Conservation (phyloP, 64 coral and sea anemone genomes). For the Pocillopora verrucosa region DNA sequence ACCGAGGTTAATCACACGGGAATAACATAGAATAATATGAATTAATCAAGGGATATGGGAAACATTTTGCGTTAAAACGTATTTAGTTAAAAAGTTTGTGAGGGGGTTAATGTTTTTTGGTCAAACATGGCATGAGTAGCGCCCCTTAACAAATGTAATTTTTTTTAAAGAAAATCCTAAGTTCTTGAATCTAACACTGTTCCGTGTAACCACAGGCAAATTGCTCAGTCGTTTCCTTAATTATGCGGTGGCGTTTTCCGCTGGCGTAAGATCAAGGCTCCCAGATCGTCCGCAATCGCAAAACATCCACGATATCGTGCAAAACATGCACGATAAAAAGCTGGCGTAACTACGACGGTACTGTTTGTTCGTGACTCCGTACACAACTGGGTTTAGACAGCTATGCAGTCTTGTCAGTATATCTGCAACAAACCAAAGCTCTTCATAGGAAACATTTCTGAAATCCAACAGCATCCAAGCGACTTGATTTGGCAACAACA, state of each 20-base stretch:
- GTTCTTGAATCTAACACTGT: neutral
- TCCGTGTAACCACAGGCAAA: neutral
- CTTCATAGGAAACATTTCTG: neutral
- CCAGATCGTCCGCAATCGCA: neutral
- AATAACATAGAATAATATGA: no score
- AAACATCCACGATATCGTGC: neutral
- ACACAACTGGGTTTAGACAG: conserved; percentile 83
- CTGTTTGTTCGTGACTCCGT: conserved; percentile 65
- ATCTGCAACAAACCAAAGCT: conserved; percentile 1
- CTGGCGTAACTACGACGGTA: conserved; percentile 55
- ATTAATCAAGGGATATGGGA: no score
- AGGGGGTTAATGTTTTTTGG: no score
- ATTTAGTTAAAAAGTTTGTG: no score
- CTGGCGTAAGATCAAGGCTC: neutral
- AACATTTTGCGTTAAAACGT: no score
- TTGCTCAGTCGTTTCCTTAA: neutral
- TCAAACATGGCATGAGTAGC: no score
- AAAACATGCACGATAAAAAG: conserved; percentile 3
- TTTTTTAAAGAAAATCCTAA: no score
- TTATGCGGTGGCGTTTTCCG: neutral
- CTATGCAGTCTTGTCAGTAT: conserved; percentile 62
- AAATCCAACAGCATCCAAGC: conserved; percentile 68
- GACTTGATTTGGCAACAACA: conserved; percentile 50
- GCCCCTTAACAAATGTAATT: no score
- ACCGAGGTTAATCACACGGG: no score